Conservation (phyloP, 92 coral and sea anemone species). For the Anthopleura xanthogrammica region DNA sequence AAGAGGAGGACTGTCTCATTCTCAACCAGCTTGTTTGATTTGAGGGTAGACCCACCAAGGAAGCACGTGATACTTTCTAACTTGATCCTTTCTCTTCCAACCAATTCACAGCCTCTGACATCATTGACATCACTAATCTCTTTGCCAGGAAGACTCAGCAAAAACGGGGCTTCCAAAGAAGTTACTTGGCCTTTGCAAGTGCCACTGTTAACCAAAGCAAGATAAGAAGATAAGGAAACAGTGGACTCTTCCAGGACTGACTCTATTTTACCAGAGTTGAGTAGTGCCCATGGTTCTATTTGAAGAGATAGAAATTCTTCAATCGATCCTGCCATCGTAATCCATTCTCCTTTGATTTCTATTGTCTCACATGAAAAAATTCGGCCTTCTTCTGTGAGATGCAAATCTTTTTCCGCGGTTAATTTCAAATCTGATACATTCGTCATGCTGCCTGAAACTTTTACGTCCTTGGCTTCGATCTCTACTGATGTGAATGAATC, state of each 20-base stretch:
- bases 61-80: conserved; percentile 66
- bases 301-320: conserved; percentile 40
- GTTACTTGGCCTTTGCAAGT: conserved; percentile 56
- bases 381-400: conserved; percentile 40
- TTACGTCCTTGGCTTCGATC: conserved; percentile 42
- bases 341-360: conserved; percentile 60
- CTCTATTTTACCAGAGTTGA: conserved; percentile 58
- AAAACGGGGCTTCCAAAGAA: conserved; percentile 58
- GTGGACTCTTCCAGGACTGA: conserved; percentile 38
- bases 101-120: conserved; percentile 47
- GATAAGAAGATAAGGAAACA: conserved; percentile 49
- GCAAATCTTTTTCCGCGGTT: conserved; percentile 41
- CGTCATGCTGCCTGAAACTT: conserved; percentile 44
- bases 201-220: conserved; percentile 66
- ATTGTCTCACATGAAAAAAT: conserved; percentile 50
- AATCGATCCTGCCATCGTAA: conserved; percentile 58
- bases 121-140: conserved; percentile 52
- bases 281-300: conserved; percentile 60
- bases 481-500: conserved; percentile 37
- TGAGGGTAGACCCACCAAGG: conserved; percentile 61
- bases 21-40: conserved; percentile 45
- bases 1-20: conserved; percentile 52
- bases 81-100: conserved; percentile 44
- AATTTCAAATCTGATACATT: conserved; percentile 36
- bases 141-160: conserved; percentile 55